Base-by-base conservation (phyloP, 2,797 vertebrate genomes). In the Sciaenops ocellatus region DNA sequence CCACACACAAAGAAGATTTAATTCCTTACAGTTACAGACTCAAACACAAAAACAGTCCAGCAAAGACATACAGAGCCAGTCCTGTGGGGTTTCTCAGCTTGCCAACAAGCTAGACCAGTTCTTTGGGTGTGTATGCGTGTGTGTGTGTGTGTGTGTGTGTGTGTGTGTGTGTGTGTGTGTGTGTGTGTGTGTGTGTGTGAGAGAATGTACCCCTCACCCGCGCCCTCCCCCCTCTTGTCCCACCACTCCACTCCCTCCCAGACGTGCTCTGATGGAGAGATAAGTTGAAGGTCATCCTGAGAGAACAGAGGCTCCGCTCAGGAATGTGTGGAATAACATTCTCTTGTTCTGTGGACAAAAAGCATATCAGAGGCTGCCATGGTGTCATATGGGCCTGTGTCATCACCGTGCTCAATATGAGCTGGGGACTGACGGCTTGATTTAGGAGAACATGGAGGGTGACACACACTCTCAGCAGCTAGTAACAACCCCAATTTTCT, bases 241-340 rank as follows among this genome's bases (percentile, higher is more conserved):
- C 73, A 68, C 76, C 60, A 63, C 66, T 46, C 82, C 83, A 56
- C 78, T 80, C 73, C 75, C 86, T 82, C 79, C 85, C 82, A 93
- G 90, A 92, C 85, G 92, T 93, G 90, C 90, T 90, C 90, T 91
- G 95, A 96, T 94, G 88, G 87, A 94, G 93, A 94, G 95, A 96
- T 95, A 95, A 94, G 87, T 67, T 94, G 92, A 95, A 95, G 94
- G 95, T 96, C 94, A 94, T 91, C 89, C 87, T 69, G 83, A 90
- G 91, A 94, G 92, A 93, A 94, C 90, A 84, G 88, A 93, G 93
- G 85, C 93, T 94, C 86, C n/a, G 59, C 80, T 84, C 74, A 94
- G 91, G 94, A 94, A 95, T 95, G 92, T 82, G 81, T 88, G 92
- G 94, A 94, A 96, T 94, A 93, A 91, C 91, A 91, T 90, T 76